A percentile compares a stretch with the other conserved stretches of the same genome.
These are phyloP conservation scores for Nannoperca obscura DNA, from an alignment of 2,797 vertebrate species.

Conservation along the genomic window DNA sequence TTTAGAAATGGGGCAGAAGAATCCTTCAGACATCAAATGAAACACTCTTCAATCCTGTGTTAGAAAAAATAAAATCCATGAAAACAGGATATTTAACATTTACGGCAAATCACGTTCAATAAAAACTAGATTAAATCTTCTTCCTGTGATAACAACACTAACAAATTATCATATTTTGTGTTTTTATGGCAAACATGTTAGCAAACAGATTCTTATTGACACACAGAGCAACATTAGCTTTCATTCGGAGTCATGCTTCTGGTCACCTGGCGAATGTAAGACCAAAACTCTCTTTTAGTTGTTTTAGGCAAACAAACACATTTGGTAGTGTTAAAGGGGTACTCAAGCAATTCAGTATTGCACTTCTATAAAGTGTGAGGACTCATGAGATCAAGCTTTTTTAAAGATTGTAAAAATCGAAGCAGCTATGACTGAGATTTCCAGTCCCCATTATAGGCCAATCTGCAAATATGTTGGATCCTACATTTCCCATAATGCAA, in stretches of 20 bases:
- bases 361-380: background rate
- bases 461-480: background rate
- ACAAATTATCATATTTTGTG: background rate
- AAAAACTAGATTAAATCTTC: background rate
- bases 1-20: conserved; percentile 13
- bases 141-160: background rate
- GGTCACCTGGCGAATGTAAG: background rate
- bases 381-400: background rate
- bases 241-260: background rate
- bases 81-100: conserved; percentile 9
- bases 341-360: background rate
- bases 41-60: conserved; percentile 58
- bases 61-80: conserved; percentile 34
- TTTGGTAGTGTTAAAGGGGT: background rate
- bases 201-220: conserved; percentile 1
- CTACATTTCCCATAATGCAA: background rate
- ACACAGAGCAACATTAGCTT: background rate
- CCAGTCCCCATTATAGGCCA: background rate
- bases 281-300: background rate
- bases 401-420: background rate
- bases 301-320: background rate
- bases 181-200: background rate
- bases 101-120: background rate
- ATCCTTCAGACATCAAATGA: conserved; percentile 43
- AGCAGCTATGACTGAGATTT: background rate